Evolutionary conservation across 2,113 vertebrate species (phyloP).

Genomic region (Gallinago paraguaiae): DNA sequence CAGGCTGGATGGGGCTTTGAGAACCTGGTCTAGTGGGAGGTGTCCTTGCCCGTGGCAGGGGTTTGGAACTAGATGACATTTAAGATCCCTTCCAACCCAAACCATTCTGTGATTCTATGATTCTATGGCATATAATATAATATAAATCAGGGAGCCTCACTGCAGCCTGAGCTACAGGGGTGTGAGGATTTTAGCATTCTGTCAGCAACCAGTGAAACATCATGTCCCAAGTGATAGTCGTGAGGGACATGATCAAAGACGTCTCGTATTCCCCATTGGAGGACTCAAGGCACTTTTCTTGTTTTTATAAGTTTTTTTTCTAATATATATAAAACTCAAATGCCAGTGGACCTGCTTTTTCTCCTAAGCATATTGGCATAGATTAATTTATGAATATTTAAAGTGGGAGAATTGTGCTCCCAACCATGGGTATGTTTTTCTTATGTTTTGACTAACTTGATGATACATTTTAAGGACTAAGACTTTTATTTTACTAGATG

Average conservation of each 20-base stretch:
- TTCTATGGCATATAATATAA: too few species aligned
- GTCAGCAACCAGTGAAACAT: not conserved
- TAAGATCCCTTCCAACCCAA: not conserved
- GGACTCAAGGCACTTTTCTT: not conserved
- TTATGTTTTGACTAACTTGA: not conserved
- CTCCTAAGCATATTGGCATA: not conserved
- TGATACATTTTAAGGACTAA: not conserved
- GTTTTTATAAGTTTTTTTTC: not conserved
- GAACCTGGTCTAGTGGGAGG: not conserved
- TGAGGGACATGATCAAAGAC: constrained; percentile 3
- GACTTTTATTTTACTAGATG: not conserved
- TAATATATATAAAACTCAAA: not conserved
- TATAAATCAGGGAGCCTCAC: not conserved
- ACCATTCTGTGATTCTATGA: not conserved
- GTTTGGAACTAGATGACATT: not conserved
- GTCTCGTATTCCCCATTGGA: not conserved
- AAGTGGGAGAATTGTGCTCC: not conserved
- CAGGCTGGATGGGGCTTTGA: not conserved
- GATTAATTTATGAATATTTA: constrained; percentile 30
- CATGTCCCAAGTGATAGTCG: not conserved
- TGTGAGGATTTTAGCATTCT: not conserved
- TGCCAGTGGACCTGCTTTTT: not conserved
- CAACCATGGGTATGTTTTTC: not conserved
- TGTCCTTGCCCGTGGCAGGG: not conserved
- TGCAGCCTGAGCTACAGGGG: not conserved